Evolutionary conservation across 2,888 invertebrate genomes (phyloP), one percentile per base, ranked within the genome.

Genomic region (Anagyrus pseudococci): DNA sequence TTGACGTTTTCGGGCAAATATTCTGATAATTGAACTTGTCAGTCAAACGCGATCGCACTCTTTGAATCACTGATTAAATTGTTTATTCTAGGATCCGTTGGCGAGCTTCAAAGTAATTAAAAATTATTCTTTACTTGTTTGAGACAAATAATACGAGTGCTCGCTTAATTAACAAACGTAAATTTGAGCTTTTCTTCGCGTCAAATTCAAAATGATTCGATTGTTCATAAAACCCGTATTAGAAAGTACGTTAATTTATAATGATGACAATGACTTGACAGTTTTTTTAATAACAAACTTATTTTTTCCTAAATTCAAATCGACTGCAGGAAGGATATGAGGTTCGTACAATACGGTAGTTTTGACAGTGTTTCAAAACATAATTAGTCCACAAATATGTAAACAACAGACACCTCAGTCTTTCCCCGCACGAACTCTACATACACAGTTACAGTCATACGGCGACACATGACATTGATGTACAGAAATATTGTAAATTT

Each of bases 261-360:
- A 53, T 29, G n/a, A 48, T 17, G 15, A 58, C 15, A 58, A 55
- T 37, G 37, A 37, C 57, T 37, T 58, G 56, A 47, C 54, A 46
- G 19, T 43, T 37, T 63, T 49, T 58, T 64, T 60, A 63, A 58
- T 53, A 33, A 26, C 47, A 63, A 64, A 70, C 66, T 69, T 62
- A 72, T 73, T 72, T 69, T 76, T 73, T 72, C 66, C 71, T 69
- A 70, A 66, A 70, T 71, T 75, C 67, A 59, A 68, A 72, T 75
- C 79, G 66, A 71, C 77, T 76, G 73, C 83, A 86, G 83, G 83
- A 86, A 82, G 86, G 86, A 85, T 85, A 84, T 81, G 85, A 86
- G 86, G 86, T 86, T 86, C 81, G 86, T 86, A 84, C 81, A 72
- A 77, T 76, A 77, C 69, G 67, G 64, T 72, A 74, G 72, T 69